Evolutionary conservation across 2,888 invertebrate species (phyloP), one percentile per base, ranked within the genome.

Genomic region (Eurois occulta): DNA sequence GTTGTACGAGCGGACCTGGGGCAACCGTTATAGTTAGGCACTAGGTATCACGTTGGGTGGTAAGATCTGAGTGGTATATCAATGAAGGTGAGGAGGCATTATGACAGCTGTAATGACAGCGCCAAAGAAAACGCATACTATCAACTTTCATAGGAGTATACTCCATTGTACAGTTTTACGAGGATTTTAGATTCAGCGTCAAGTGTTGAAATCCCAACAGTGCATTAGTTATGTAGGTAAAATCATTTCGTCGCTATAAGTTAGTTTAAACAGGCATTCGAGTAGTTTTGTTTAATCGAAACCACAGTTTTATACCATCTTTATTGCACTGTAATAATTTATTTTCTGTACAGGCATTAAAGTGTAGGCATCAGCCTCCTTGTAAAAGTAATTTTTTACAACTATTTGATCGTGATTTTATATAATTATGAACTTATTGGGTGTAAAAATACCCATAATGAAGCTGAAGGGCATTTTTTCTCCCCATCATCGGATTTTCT

Each of bases 1-100:
- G 94, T 98, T 98, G 95, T 99, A 99, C 0, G 99, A 98, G 0
- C 98, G 97, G 0, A 97, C 98, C 97, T 97, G 0, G 0, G 32
- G 10, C 18, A 1, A 32, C 8, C 1, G 28, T 32, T 32, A 60
- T 28, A 52, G 52, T 55, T 1, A n/a, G 1, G n/a, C 11, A 32
- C 32, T 32, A 18, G 8, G 1, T 16, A 18, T 32, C 58, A 58
- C 16, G 32, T 32, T 60, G 32, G 18, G 3, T 18, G 16, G 13
- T 55, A 55, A 58, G 2, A n/a, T 52, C n/a, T 2, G n/a, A 28
- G 0, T 55, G 5, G n/a, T n/a, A 5, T 10, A n/a, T n/a, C 55
- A 55, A 55, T n/a, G n/a, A n/a, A 24, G 24, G 4, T 11, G 55
- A n/a, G 5, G 13, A 28, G 55, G 16, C 7, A 58, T 58, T 58